Evolutionary conservation across 2,113 vertebrate genomes (phyloP).

Genomic region (Recurvirostra avosetta): DNA sequence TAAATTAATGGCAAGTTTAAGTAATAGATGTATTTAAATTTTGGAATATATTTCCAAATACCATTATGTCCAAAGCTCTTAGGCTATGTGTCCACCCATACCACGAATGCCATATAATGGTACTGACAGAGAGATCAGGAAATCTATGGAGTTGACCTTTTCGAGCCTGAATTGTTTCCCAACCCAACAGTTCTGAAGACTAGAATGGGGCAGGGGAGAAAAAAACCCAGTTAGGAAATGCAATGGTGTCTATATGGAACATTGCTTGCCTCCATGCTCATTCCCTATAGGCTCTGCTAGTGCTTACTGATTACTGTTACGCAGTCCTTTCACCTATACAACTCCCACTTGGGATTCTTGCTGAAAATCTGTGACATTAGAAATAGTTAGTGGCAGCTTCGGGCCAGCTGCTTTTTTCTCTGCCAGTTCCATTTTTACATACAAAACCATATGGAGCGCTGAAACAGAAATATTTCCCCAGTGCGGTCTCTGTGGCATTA

Average conservation of each 20-base stretch:
- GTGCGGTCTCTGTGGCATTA: neutral
- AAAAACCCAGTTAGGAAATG: neutral
- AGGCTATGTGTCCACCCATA: neutral
- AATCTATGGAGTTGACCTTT: neutral
- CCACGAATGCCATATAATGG: neutral
- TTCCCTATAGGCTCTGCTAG: neutral
- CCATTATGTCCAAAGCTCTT: neutral
- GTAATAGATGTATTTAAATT: neutral
- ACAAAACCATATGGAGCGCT: neutral
- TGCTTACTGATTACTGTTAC: neutral
- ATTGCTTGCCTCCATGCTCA: neutral
- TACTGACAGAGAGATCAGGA: neutral
- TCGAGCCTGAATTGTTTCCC: neutral
- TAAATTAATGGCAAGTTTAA: slow-evolving; percentile 30
- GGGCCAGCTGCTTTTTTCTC: neutral
- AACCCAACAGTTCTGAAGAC: neutral
- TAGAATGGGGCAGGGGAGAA: neutral
- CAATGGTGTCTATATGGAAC: neutral
- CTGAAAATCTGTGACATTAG: neutral
- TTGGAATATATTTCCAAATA: slow-evolving; percentile 20
- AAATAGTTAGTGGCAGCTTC: slow-evolving; percentile 29
- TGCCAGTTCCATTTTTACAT: slow-evolving; percentile 14
- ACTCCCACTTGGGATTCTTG: neutral
- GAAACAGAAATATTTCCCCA: neutral
- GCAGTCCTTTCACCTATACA: neutral